Conservation (phyloP, 2,113 vertebrate species). For the Heloderma charlesbogerti region DNA sequence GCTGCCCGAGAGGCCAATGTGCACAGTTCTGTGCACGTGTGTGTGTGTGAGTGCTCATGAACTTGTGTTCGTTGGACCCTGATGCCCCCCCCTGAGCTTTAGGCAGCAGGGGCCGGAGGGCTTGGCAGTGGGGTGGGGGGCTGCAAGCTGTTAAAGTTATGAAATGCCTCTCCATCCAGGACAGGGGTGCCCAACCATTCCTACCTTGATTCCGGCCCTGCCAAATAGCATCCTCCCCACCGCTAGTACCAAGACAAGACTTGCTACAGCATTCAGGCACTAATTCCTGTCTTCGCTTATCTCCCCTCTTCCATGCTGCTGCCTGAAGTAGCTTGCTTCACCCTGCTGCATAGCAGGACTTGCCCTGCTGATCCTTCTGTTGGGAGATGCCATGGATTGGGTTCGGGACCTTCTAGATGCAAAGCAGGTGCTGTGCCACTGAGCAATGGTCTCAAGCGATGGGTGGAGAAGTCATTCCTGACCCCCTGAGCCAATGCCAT, state of each 20-base stretch:
- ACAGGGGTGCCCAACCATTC: constrained; percentile 54
- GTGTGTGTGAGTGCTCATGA: background rate
- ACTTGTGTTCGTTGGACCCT: background rate
- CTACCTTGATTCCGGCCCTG: too few relatives aligned
- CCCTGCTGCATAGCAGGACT: background rate
- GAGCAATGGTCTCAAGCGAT: background rate
- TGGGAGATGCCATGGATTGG: background rate
- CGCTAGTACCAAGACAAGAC: background rate
- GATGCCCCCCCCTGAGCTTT: background rate
- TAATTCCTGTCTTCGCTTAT: background rate
- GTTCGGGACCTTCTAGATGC: background rate
- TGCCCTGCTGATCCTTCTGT: background rate
- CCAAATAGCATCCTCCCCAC: background rate
- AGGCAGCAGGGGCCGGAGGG: constrained; percentile 4
- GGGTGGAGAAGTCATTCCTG: background rate
- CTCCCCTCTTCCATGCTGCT: too few relatives aligned
- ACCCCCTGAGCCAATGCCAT: background rate
- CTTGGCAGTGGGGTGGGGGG: constrained; percentile 6
- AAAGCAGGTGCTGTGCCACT: background rate
- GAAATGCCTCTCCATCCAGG: constrained; percentile 72
- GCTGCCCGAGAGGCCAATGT: background rate
- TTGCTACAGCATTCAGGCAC: background rate
- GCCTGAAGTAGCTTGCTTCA: background rate
- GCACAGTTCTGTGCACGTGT: background rate
- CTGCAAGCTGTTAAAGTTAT: constrained; percentile 76